These are phyloP conservation scores for Teleogryllus occipitalis DNA, from an alignment of 1,140 invertebrate genomes.

Conservation along the genomic window DNA sequence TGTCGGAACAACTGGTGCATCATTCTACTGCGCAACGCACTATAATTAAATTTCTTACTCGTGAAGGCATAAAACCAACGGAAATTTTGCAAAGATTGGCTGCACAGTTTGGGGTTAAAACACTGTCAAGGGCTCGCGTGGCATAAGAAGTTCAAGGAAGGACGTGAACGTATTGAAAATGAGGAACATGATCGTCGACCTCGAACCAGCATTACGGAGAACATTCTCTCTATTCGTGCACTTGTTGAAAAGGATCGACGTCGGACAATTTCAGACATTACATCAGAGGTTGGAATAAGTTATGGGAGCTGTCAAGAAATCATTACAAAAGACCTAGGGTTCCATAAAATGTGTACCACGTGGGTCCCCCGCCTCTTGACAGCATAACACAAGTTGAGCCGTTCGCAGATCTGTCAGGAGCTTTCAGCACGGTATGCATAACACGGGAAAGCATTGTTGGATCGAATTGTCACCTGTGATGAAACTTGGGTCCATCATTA, in stretches of 20 bases:
- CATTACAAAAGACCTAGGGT: neutral
- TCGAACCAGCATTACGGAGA: constrained; percentile 1
- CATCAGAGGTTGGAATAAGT: constrained; percentile 1
- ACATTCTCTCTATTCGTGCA: neutral
- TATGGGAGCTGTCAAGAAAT: neutral
- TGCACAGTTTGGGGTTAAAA: constrained; percentile 1
- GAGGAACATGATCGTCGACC: neutral
- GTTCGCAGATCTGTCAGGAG: neutral
- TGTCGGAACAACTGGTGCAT: neutral
- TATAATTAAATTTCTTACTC: neutral
- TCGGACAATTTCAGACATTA: neutral
- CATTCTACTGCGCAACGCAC: neutral
- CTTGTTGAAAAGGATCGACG: neutral
- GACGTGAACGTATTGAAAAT: neutral
- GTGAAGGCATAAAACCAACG: neutral
- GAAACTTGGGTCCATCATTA: neutral
- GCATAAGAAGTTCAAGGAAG: neutral
- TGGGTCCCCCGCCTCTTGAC: neutral
- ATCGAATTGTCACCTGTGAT: neutral
- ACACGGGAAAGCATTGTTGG: neutral
- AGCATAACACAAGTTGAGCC: neutral
- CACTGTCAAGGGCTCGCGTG: neutral
- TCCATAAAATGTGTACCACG: neutral
- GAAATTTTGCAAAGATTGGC: constrained; percentile 7
- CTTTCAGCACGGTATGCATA: neutral